Evolutionary conservation across 2,113 vertebrate species (phyloP).

Genomic region (Tenrec ecaudatus): DNA sequence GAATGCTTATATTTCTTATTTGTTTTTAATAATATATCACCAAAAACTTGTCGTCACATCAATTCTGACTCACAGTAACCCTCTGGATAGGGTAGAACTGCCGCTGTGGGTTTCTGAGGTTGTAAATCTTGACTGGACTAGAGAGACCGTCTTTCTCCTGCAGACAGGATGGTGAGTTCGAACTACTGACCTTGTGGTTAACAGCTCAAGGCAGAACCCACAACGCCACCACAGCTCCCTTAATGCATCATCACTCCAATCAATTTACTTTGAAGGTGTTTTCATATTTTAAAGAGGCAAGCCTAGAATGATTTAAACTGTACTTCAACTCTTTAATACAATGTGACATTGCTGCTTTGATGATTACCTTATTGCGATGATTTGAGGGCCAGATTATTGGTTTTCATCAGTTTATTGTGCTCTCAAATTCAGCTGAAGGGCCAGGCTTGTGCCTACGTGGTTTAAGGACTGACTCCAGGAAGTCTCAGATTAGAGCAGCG

Average conservation of each 20-base stretch:
- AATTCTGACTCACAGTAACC: too few relatives aligned
- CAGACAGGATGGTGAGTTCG: too few relatives aligned
- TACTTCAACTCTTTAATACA: neutral
- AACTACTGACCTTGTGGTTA: too few relatives aligned
- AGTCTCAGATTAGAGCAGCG: neutral
- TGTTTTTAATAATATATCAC: neutral
- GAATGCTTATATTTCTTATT: neutral
- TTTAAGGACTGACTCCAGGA: neutral
- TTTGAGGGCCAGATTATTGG: conserved; percentile 10
- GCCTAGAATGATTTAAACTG: conserved; percentile 2
- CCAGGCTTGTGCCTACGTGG: neutral
- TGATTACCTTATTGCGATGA: conserved; percentile 24
- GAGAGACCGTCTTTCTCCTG: too few relatives aligned
- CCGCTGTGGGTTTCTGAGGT: too few relatives aligned
- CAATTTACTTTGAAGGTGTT: neutral
- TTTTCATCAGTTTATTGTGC: conserved; percentile 21
- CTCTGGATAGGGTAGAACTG: too few relatives aligned
- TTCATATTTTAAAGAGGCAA: neutral
- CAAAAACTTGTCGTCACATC: too few relatives aligned
- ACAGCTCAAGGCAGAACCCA: too few relatives aligned
- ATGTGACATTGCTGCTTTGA: neutral
- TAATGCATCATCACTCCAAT: neutral
- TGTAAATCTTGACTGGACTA: too few relatives aligned
- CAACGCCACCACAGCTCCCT: too few relatives aligned
- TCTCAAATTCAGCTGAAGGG: conserved; percentile 42